phyloP scores from a whole-genome alignment of 2,888 invertebrate species.

The Isotomurus palustris region DNA sequence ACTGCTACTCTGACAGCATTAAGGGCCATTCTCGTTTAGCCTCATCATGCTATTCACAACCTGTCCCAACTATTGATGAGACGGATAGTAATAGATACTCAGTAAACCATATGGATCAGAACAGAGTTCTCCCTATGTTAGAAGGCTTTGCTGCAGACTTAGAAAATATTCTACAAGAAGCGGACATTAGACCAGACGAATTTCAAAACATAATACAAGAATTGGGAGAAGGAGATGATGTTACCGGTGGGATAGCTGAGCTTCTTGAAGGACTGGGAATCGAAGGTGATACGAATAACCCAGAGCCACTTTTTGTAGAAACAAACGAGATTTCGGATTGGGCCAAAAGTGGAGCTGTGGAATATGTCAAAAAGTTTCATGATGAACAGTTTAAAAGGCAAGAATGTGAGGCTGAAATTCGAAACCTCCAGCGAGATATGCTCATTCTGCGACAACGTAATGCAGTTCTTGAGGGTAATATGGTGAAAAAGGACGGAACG shows the following conservation, averaged over 20 bases:
- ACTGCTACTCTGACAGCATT: too few relatives aligned
- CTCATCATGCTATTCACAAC: too few relatives aligned
- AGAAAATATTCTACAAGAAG: conserved; percentile 34
- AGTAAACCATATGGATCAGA: too few relatives aligned
- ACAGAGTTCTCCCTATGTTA: background rate
- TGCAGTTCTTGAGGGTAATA: conserved; percentile 28
- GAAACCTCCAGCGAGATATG: conserved; percentile 30
- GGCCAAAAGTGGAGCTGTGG: conserved; percentile 28
- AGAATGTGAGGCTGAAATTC: conserved; percentile 40
- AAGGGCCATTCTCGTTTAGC: too few relatives aligned
- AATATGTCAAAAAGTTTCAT: conserved; percentile 39
- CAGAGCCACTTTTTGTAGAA: background rate
- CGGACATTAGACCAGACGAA: conserved; percentile 34
- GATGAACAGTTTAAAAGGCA: conserved; percentile 38
- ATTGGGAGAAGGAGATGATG: conserved; percentile 19
- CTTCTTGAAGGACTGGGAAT: conserved; percentile 11
- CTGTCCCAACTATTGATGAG: too few relatives aligned
- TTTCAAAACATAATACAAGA: conserved; percentile 38
- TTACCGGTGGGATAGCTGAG: background rate
- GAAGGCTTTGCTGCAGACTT: conserved; percentile 20
- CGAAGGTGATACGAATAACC: too few relatives aligned
- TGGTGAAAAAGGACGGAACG: conserved; percentile 22
- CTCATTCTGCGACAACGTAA: conserved; percentile 34
- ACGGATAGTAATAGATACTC: too few relatives aligned
- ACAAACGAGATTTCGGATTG: conserved; percentile 26